Base-by-base conservation (phyloP, 2,888 invertebrate genomes). In the Apamea monoglypha region DNA sequence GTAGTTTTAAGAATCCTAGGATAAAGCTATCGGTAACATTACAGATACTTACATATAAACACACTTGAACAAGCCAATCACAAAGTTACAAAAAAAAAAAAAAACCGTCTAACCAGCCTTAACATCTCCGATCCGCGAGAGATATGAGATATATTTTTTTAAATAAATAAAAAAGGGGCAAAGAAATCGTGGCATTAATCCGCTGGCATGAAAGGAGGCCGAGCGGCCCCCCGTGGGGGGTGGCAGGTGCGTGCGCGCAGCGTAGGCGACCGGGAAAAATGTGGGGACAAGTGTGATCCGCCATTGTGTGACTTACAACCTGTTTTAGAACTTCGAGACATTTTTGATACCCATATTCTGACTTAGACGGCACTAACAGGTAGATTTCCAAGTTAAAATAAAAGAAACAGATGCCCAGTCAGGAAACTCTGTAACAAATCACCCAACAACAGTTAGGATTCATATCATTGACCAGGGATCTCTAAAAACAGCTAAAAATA, bases 171-270 rank as follows among this genome's bases (percentile, higher is more conserved):
- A 91, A 91, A 91, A 90, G 83, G 78, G 90, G 91, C 89, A 90
- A 92, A 93, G 91, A 76, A 80, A 86, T 81, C 90, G 91, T 92
- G 92, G 93, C 93, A 94, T 95, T 96, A 95, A 95, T 96, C 95
- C 95, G 94, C 93, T 94, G 95, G 93, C 90, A 80, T 89, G 87
- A 90, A 89, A 91, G 91, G 91, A 93, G 92, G 89, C 92, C 91
- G 91, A 90, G 92, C 87, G 91, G 87, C 87, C 94, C 88, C 95
- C 81, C 93, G 93, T 85, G 92, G 95, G 96, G 94, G 92, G 90
- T 92, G 95, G 95, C 96, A 96, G 96, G 96, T 96, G 96, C 93
- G 93, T 91, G 91, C 86, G 91, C 91, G 91, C 91, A 88, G 89
- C 91, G 88, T 88, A 90, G 86, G 82, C 87, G 88, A 88, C 67